Evolutionary conservation across 2,888 invertebrate genomes (phyloP), one percentile per base, ranked within the genome.

Genomic region (Meiosimyza decipiens): DNA sequence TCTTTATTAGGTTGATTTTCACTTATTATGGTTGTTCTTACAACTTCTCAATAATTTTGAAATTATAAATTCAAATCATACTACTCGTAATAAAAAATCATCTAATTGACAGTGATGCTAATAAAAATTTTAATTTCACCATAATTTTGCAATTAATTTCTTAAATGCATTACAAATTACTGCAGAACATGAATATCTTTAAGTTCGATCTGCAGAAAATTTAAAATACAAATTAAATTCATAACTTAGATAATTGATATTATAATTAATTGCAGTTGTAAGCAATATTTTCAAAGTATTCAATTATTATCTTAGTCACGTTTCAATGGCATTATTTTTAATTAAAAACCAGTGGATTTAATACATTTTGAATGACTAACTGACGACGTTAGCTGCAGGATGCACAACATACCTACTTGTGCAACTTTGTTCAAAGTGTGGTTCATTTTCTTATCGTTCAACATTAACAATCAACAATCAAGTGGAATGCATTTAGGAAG

Each of bases 211-310:
- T 3, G 28, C 4, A 28, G 0, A 28, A 28, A 28, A 22, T 28
- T 33, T 40, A 57, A 57, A 57, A 57, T 7, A 57, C 22, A 18
- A 59, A 22, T 15, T 33, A 59, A 59, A 59, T 57, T 18, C 12
- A 13, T 13, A 22, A n/a, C 57, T 22, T 16, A 18, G 28, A 59
- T 33, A 59, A 15, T 22, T 6, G 40, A 22, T 33, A 5, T 40
- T n/a, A 28, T 28, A 40, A 40, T 40, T 40, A 40, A 40, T 40
- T 40, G 40, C 52, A 66, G 33, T 15, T 54, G 54, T 54, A 47
- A 55, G 67, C 55, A 11, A 11, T 50, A 22, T n/a, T 40, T 40
- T 40, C 40, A 6, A 40, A 4, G 9, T 40, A 9, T 18, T 55
- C 55, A 55, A 55, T 55, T n/a, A 6, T 18, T 55, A 16, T 22